Base-by-base conservation (phyloP, 1,140 invertebrate species). In the Zaprionus camerounensis region DNA sequence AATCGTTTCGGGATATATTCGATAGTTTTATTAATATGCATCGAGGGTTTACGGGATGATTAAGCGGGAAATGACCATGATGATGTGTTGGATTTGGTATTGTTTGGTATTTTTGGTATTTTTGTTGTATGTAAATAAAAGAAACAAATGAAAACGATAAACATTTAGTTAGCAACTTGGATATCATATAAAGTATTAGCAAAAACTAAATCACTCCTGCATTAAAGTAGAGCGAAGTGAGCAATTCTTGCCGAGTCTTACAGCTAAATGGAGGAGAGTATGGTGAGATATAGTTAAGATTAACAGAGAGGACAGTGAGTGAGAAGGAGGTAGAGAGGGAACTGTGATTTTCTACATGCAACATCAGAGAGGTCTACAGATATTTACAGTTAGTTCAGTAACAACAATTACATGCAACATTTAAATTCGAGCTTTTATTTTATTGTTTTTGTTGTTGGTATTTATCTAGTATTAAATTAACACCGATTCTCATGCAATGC, bases 151-250 rank as follows among this genome's bases (percentile, higher is more conserved):
- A 92, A 80, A 92, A 92, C 78, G 78, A 92, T 84, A 92, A 92
- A 92, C 88, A 92, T 91, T 92, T 91, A 92, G 91, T 92, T 92
- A 92, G 91, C 91, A 92, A 92, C 91, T 91, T 91, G 82, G 74
- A 91, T 91, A 82, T 71, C 53, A 76, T 71, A 76, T 75, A 61
- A 44, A 75, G 41, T 62, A 11, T 67, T 34, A 62, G 69, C 71
- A 62, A 66, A 53, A 53, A 76, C 34, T 56, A 73, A 56, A 9
- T 61, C 57, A 73, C 57, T 61, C 56, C 31, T 28, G 53, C 61
- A 9, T 3, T 34, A 9, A 5, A 26, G 24, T 11, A 2, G 31
- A 49, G 44, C 28, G 51, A 65, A 49, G 34, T 20, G 61, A 61
- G 49, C 46, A 36, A 64, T 55, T 65, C 34, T 66, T 56, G 69